phyloP scores from a whole-genome alignment of 2,888 invertebrate genomes.

The Lepidochrysops patricia region DNA sequence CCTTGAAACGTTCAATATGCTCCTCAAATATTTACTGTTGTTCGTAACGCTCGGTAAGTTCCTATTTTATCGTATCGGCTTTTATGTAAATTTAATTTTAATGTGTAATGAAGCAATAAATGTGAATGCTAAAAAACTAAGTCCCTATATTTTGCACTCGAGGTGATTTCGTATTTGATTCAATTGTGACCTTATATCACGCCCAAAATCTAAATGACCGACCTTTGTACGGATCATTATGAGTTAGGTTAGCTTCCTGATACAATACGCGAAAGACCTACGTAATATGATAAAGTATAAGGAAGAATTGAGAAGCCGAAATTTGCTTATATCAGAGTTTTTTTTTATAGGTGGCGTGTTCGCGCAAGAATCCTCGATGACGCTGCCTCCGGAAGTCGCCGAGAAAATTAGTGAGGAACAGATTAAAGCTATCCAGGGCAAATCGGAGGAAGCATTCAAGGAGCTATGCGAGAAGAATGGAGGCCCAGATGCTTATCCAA shows the following conservation, averaged over 20 bases:
- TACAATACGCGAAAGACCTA: background rate
- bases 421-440: background rate
- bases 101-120: background rate
- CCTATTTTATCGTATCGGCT: background rate
- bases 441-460: background rate
- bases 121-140: background rate
- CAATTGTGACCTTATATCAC: background rate
- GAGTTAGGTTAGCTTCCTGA: background rate
- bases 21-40: slow-evolving; percentile 27
- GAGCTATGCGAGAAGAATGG: slow-evolving; percentile 10
- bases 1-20: slow-evolving; percentile 20
- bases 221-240: background rate
- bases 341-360: background rate
- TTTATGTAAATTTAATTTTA: background rate
- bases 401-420: background rate
- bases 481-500: background rate
- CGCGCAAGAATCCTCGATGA: slow-evolving; percentile 4
- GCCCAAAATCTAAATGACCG: background rate
- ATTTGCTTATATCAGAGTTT: background rate
- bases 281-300: background rate
- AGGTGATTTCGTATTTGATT: background rate
- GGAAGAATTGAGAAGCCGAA: background rate
- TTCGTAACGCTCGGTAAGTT: slow-evolving; percentile 30
- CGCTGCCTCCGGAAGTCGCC: slow-evolving; percentile 4
- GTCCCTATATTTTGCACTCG: background rate